These are phyloP conservation scores for Manacus vitellinus DNA, from an alignment of 2,113 vertebrate genomes.

Conservation along the genomic window DNA sequence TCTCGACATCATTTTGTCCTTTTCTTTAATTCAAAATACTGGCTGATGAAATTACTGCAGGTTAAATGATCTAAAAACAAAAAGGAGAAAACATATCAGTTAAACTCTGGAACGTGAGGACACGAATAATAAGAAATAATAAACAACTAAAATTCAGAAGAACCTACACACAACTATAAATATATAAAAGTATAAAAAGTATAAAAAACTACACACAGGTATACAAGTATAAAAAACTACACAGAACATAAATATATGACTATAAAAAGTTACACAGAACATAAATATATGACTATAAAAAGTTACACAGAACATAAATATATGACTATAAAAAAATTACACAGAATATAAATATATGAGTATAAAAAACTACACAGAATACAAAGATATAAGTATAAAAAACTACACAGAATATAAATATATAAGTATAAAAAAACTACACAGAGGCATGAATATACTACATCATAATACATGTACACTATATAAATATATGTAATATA, in stretches of 20 bases:
- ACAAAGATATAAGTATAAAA: no score
- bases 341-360: background rate
- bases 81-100: background rate
- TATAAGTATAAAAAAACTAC: no score
- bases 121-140: background rate
- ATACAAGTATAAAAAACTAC: background rate
- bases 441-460: background rate
- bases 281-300: no score
- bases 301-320: background rate
- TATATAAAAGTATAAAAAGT: background rate
- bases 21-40: background rate
- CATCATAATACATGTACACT: no score
- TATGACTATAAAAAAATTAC: no score
- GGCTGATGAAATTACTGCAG: background rate
- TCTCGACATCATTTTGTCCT: slow-evolving; percentile 70
- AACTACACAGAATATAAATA: no score
- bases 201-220: no score
- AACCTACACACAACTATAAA: accelerated
- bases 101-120: background rate
- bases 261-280: no score
- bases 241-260: no score
- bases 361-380: background rate
- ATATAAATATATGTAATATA: no score
- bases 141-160: accelerated
- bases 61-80: background rate